Conservation (phyloP, 1,140 invertebrate genomes). For the Danaus melanippus region DNA sequence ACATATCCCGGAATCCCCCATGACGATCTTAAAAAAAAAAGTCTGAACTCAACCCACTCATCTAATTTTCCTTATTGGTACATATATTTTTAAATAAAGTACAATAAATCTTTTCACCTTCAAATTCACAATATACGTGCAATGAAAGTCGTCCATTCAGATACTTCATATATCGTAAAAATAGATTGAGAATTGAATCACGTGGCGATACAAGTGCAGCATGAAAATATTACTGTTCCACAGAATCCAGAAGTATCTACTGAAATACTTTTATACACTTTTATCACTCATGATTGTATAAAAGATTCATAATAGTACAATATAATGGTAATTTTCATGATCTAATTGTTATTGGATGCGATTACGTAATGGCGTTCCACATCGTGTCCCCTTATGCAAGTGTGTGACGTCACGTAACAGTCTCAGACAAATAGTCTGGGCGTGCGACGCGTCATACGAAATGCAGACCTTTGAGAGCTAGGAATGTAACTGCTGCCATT, state of each 20-base stretch:
- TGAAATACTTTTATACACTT: too few species aligned
- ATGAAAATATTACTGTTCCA: too few species aligned
- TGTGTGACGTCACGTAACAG: conserved; percentile 54
- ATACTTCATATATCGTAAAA: too few species aligned
- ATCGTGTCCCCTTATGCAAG: conserved; percentile 25
- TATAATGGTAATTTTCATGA: conserved; percentile 3
- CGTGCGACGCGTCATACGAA: conserved; percentile 17
- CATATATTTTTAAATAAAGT: too few species aligned
- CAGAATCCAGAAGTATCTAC: too few species aligned
- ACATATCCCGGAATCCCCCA: conserved; percentile 12
- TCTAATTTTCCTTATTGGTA: too few species aligned
- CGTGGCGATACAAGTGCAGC: too few species aligned
- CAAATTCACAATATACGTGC: too few species aligned
- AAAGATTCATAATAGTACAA: conserved; percentile 1
- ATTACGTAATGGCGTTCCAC: conserved; percentile 37
- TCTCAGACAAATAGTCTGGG: conserved; percentile 50
- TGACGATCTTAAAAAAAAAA: background rate
- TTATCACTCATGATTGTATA: background rate
- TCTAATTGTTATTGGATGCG: conserved; percentile 40
- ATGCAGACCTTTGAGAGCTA: conserved; percentile 5
- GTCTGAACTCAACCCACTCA: too few species aligned
- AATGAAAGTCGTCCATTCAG: too few species aligned
- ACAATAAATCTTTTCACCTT: too few species aligned
- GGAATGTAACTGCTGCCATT: conserved; percentile 1
- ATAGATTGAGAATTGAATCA: too few species aligned